Conservation (phyloP, 2,797 vertebrate genomes). For the Denticeps clupeoides region DNA sequence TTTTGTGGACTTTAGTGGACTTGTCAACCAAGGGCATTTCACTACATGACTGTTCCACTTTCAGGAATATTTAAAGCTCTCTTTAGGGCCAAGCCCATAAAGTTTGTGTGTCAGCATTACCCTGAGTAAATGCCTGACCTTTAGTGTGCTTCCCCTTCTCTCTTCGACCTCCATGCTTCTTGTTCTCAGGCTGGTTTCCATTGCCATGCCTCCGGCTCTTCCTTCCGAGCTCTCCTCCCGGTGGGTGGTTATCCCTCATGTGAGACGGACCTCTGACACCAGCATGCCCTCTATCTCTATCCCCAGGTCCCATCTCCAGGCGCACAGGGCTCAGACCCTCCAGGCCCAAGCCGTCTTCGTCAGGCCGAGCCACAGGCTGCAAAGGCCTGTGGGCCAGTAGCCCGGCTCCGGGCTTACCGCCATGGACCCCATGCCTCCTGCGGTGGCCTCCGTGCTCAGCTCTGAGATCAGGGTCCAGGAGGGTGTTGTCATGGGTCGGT, state of each 20-base stretch:
- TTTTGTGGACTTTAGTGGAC: too few species aligned
- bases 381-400: conserved; percentile 40
- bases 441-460: conserved; percentile 20
- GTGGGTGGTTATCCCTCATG: conserved; percentile 57
- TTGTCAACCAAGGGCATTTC: too few species aligned
- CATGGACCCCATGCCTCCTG: conserved; percentile 48
- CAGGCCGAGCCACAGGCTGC: conserved; percentile 34
- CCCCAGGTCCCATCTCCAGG: conserved; percentile 47
- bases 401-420: conserved; percentile 38
- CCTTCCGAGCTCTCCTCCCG: conserved; percentile 46
- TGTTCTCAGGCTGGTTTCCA: conserved; percentile 52
- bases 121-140: too few species aligned
- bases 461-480: conserved; percentile 53
- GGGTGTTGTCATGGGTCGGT: conserved; percentile 40
- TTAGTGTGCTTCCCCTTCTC: conserved; percentile 53
- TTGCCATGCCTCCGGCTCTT: conserved; percentile 58
- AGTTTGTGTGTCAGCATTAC: too few species aligned
- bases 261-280: conserved; percentile 47
- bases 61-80: too few species aligned
- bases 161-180: conserved; percentile 60
- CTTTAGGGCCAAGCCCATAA: too few species aligned
- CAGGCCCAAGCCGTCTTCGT: conserved; percentile 50
- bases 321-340: conserved; percentile 55
- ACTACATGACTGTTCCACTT: too few species aligned
- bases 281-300: conserved; percentile 45